Evolutionary conservation across 2,888 invertebrate species (phyloP).

Genomic region (Anarsia innoxiella): DNA sequence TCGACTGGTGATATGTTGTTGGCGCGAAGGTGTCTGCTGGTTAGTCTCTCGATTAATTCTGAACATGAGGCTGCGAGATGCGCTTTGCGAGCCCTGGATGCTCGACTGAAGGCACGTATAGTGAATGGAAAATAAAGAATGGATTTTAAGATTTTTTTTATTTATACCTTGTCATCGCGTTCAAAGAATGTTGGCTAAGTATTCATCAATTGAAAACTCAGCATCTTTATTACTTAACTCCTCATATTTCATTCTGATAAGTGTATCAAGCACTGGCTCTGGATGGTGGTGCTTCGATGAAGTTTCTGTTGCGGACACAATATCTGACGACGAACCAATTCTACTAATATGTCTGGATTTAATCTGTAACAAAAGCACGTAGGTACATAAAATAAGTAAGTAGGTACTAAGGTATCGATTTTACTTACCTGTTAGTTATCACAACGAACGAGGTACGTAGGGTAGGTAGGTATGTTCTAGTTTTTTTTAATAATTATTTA

Average conservation of each 20-base stretch:
- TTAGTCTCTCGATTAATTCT: conserved; percentile 52
- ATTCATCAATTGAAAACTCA: conserved; percentile 46
- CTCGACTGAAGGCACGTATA: conserved; percentile 33
- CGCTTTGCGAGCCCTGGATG: conserved; percentile 43
- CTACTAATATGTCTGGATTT: conserved; percentile 45
- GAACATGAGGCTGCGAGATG: conserved; percentile 50
- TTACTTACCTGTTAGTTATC: too few species aligned
- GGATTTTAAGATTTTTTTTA: conserved; percentile 6
- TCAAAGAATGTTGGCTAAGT: conserved; percentile 26
- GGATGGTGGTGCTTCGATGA: conserved; percentile 39
- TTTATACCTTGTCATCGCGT: too few species aligned
- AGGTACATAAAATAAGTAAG: too few species aligned
- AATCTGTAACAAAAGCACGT: conserved; percentile 40
- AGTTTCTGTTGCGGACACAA: conserved; percentile 12
- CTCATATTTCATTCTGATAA: conserved; percentile 45
- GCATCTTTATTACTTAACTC: conserved; percentile 47
- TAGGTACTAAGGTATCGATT: neutral
- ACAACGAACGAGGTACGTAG: too few species aligned
- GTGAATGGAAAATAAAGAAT: conserved; percentile 4
- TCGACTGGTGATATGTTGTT: conserved; percentile 61
- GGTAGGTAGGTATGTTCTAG: too few species aligned
- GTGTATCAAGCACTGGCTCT: conserved; percentile 47
- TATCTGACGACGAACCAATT: conserved; percentile 36
- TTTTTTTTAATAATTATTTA: too few species aligned
- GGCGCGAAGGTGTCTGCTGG: conserved; percentile 58